Base-by-base conservation (phyloP, 2,113 vertebrate genomes). In the Hystrix cristata region DNA sequence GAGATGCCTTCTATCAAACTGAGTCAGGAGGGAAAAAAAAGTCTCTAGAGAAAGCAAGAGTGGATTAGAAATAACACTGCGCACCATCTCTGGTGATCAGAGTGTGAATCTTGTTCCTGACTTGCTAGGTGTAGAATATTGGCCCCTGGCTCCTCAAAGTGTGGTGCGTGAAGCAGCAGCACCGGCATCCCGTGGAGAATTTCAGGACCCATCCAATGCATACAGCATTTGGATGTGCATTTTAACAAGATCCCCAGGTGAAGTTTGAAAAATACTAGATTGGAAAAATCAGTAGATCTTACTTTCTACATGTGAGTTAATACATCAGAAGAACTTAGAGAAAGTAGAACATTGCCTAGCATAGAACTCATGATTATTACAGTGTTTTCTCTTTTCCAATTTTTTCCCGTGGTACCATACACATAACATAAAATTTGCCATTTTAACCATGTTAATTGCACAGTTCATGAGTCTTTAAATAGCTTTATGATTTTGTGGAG, bases 1-100 rank as follows among this genome's bases (percentile, higher is more conserved):
- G 4, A 2, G 31, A 93, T 92, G 86, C 87, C 78, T 84, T 96
- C 93, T 87, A 76, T 89, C 91, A 96, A 93, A 72, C 51, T 65
- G 25, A n/a, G 83, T 51, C 65, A 87, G 38, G 74, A 91, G 64
- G n/a, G 43, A 93, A 96, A 29, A 64, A 90, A 91, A 89, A 69
- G 69, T 74, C 87, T 81, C 82, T 59, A 53, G 74, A 96, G 93
- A 91, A 13, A 86, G 53, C 55, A 96, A 55, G 65, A 62, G 57
- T 43, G 4, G 72, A 95, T 96, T 14, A 94, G 74, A 76, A 89
- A 96, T 82, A 91, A 83, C 48, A 89, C 46, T 14, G 6, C 15
- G 23, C 55, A 67, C 72, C 65, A 6, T 91, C 86, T 95, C 89
- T 76, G 46, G 74, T 1, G 11, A 86, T 72, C 83, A 71, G 72